Percentiles rank a stretch among this genome's conserved stretches.
phyloP scores from a whole-genome alignment of 2,797 vertebrate species.

The Sparidentex hasta region DNA sequence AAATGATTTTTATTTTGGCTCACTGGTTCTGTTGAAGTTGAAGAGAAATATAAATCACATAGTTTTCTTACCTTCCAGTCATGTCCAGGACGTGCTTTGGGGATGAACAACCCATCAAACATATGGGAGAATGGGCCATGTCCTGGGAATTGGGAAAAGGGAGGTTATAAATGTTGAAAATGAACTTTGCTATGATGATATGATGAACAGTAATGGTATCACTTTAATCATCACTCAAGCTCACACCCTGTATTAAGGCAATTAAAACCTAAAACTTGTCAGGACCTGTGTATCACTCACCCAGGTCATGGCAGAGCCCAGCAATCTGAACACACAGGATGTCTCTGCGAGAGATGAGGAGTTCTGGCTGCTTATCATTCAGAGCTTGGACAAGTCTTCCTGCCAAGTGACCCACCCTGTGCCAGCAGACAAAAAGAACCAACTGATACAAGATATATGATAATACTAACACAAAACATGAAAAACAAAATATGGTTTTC shows the following conservation, averaged over 20 bases:
- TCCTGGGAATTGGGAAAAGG: conserved; percentile 81
- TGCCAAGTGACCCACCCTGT: conserved; percentile 93
- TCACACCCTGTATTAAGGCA: background rate
- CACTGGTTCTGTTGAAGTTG: background rate
- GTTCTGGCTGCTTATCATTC: conserved; percentile 90
- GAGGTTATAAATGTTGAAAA: too few relatives aligned
- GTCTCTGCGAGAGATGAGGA: conserved; percentile 89
- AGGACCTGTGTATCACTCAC: conserved; percentile 79
- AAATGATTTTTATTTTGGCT: background rate
- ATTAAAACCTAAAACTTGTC: background rate
- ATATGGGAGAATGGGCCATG: conserved; percentile 98
- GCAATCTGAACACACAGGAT: conserved; percentile 96
- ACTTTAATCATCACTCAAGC: background rate
- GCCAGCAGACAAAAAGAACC: conserved; percentile 7
- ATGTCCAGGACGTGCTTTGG: conserved; percentile 83
- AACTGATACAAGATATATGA: background rate
- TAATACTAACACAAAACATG: background rate
- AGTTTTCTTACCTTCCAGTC: conserved; percentile 87
- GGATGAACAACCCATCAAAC: conserved; percentile 96
- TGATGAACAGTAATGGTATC: background rate
- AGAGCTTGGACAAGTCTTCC: conserved; percentile 89
- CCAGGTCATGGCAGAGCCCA: conserved; percentile 96
- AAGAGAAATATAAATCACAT: background rate
- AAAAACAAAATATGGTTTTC: too few relatives aligned
- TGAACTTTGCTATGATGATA: background rate